These are phyloP conservation scores for Puffinus mauretanicus DNA, from an alignment of 2,113 vertebrate genomes.

Conservation along the genomic window DNA sequence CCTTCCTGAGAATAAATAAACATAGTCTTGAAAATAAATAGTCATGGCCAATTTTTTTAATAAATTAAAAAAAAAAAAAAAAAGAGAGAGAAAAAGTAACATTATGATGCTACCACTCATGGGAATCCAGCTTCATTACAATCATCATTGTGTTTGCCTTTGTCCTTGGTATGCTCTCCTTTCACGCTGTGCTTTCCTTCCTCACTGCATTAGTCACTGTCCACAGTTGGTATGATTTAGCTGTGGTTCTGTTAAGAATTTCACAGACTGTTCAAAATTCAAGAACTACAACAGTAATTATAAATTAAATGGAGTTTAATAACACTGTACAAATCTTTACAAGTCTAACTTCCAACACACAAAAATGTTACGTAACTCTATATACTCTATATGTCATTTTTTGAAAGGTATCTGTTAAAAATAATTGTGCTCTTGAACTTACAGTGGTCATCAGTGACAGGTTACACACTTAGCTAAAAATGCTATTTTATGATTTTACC, in stretches of 20 bases:
- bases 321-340: neutral
- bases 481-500: neutral
- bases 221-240: neutral
- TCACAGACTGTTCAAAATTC: neutral
- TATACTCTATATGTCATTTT: neutral
- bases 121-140: neutral
- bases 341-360: neutral
- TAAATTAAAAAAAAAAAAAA: neutral
- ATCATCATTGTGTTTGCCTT: neutral
- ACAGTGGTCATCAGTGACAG: neutral
- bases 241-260: neutral
- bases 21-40: neutral
- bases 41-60: neutral
- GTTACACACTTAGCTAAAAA: neutral
- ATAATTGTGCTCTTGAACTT: neutral
- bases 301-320: neutral
- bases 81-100: neutral
- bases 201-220: neutral
- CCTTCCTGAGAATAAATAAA: neutral
- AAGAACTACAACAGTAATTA: neutral
- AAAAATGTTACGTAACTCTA: neutral
- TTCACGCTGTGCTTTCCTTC: neutral
- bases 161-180: neutral
- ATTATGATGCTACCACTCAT: neutral
- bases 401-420: neutral